These are phyloP conservation scores for Zygaena filipendulae DNA, from an alignment of 2,888 invertebrate genomes.

Conservation along the genomic window DNA sequence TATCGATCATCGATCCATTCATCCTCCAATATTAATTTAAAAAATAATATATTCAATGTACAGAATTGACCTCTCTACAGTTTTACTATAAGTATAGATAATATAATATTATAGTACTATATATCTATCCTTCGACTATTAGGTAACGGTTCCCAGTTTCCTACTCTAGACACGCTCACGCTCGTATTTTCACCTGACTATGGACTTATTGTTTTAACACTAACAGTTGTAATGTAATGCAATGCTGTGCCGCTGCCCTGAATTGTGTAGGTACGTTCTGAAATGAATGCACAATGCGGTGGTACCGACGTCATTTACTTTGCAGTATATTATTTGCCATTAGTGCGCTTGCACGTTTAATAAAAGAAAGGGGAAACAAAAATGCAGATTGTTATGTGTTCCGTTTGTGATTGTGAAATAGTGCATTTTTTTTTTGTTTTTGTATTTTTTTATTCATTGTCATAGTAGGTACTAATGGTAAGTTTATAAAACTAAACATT, in stretches of 20 bases:
- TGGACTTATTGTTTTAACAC: conserved; percentile 13
- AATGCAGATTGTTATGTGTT: conserved; percentile 32
- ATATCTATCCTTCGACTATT: no score
- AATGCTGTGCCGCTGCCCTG: conserved; percentile 31
- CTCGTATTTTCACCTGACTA: no score
- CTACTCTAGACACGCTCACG: no score
- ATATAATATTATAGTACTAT: no score
- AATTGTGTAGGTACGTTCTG: conserved; percentile 41
- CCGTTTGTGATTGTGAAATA: conserved; percentile 5
- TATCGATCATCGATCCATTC: no score
- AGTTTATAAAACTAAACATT: no score
- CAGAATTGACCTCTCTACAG: no score
- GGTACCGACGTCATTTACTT: conserved; percentile 61
- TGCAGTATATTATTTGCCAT: conserved; percentile 64
- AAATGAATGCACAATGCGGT: conserved; percentile 60
- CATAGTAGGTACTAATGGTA: background rate
- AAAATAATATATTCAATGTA: no score
- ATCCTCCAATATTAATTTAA: no score
- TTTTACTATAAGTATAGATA: no score
- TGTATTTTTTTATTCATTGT: conserved; percentile 1
- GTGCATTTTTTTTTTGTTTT: conserved; percentile 3
- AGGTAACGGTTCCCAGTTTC: no score
- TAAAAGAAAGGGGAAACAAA: conserved; percentile 45
- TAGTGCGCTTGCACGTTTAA: conserved; percentile 58
- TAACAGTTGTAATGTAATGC: conserved; percentile 17